phyloP scores from a whole-genome alignment of 1,140 invertebrate species.

The Magallana ariakensis region DNA sequence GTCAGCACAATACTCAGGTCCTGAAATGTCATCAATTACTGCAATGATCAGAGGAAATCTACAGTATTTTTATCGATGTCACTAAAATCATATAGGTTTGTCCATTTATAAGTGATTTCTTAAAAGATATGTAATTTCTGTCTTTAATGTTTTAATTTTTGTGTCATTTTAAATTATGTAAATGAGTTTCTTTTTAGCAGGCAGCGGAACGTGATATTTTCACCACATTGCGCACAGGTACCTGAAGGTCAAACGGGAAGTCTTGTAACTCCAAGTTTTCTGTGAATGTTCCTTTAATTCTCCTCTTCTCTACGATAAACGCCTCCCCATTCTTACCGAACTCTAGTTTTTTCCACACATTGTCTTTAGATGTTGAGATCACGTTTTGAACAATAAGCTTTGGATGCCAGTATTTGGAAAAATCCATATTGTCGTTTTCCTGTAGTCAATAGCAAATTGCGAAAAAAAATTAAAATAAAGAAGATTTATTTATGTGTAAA shows the following conservation, averaged over 20 bases:
- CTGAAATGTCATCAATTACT: slow-evolving; percentile 50
- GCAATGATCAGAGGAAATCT: no score
- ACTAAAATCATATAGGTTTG: no score
- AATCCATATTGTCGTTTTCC: slow-evolving; percentile 66
- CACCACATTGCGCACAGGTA: background rate
- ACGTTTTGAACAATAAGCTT: slow-evolving; percentile 72
- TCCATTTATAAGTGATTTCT: no score
- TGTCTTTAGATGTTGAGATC: slow-evolving; percentile 60
- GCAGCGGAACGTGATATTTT: no score
- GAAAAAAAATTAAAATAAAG: no score
- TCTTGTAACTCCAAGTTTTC: slow-evolving; percentile 70
- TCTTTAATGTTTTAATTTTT: no score
- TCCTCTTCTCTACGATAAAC: slow-evolving; percentile 68
- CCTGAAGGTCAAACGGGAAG: slow-evolving; percentile 70
- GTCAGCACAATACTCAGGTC: slow-evolving; percentile 70
- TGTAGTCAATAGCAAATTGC: background rate
- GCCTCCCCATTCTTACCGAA: slow-evolving; percentile 56
- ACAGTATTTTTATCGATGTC: no score
- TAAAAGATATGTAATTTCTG: no score
- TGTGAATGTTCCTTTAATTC: slow-evolving; percentile 70
- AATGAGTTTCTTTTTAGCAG: no score
- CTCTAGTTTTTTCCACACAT: slow-evolving; percentile 63
- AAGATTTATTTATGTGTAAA: no score
- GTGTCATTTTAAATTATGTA: no score
- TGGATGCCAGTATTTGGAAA: slow-evolving; percentile 73